phyloP scores from a whole-genome alignment of 2,797 vertebrate genomes.

The Spinus olivaceus region DNA sequence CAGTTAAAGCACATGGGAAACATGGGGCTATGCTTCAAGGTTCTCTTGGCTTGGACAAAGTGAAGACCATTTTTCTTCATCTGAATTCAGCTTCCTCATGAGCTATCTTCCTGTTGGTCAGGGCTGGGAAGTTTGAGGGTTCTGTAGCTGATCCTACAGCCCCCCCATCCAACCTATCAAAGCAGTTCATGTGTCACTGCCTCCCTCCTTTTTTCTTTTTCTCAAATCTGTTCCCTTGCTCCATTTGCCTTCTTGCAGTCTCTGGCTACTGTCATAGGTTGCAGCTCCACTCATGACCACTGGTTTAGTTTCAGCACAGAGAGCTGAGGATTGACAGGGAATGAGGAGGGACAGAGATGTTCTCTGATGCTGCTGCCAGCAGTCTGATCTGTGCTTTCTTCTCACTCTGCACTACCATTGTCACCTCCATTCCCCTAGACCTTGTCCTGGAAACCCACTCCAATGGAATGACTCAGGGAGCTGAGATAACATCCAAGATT shows the following conservation, averaged over 20 bases:
- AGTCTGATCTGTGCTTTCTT: background rate
- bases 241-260: background rate
- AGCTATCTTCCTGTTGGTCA: background rate
- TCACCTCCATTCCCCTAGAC: background rate
- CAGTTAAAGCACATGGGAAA: background rate
- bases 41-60: background rate
- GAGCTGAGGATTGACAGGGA: background rate
- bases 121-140: background rate
- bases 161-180: background rate
- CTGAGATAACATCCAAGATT: background rate
- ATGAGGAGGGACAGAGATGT: background rate
- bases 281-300: background rate
- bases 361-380: background rate
- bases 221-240: background rate
- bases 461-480: background rate
- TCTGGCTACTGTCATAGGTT: background rate
- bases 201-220: background rate
- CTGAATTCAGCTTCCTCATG: background rate
- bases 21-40: accelerated
- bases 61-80: background rate
- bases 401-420: background rate
- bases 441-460: background rate
- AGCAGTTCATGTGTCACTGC: background rate
- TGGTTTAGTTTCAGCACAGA: background rate
- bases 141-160: background rate